These are phyloP conservation scores for Lagodon rhomboides DNA, from an alignment of 2,797 vertebrate genomes.

Conservation along the genomic window DNA sequence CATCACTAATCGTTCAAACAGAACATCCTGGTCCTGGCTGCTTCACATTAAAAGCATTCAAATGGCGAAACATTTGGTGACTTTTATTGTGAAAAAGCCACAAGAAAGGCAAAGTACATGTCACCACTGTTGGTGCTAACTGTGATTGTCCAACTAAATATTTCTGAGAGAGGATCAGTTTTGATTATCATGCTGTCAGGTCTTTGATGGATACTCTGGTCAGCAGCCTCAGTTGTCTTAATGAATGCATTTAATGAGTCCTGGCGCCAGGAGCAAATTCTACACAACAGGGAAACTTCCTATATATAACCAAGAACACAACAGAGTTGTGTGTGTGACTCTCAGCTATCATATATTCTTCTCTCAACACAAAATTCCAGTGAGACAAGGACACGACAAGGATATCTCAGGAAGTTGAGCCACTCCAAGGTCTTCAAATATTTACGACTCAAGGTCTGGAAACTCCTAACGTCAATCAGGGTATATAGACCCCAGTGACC, in stretches of 20 bases:
- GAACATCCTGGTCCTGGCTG: neutral
- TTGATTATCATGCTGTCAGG: neutral
- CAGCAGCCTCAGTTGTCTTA: neutral
- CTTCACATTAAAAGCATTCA: neutral
- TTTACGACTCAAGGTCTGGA: neutral
- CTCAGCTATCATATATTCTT: neutral
- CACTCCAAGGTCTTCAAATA: neutral
- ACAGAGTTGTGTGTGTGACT: neutral
- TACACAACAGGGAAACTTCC: no score
- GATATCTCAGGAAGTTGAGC: neutral
- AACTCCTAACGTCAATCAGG: neutral
- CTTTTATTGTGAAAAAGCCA: conserved; percentile 6
- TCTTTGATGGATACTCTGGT: neutral
- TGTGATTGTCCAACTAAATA: neutral
- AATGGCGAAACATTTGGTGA: neutral
- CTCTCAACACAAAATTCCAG: neutral
- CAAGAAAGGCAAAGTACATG: neutral
- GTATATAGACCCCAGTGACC: neutral
- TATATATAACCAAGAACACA: neutral
- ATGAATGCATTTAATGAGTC: neutral
- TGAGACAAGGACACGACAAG: neutral
- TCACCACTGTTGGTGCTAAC: no score
- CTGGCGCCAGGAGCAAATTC: neutral
- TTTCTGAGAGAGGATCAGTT: neutral
- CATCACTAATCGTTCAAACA: neutral